A percentile compares a stretch with the other conserved stretches of the same genome.
These are phyloP conservation scores for Bilobella aurantiaca DNA, from an alignment of 1,140 invertebrate genomes.

Conservation along the genomic window DNA sequence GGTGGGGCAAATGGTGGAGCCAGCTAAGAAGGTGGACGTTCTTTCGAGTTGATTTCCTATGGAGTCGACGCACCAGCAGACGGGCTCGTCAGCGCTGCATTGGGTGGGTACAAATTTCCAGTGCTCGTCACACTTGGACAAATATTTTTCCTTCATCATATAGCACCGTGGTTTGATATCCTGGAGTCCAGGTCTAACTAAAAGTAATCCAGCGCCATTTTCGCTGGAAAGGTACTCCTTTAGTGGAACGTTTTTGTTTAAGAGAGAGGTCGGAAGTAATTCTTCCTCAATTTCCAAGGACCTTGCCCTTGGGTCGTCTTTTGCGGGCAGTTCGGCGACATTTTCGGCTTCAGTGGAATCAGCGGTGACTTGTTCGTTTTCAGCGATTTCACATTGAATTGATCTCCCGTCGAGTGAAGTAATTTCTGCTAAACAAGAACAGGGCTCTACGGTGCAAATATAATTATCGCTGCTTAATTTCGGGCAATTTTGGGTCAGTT, in stretches of 20 bases:
- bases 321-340: not conserved
- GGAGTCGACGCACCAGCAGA: slow-evolving; percentile 76
- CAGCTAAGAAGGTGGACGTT: slow-evolving; percentile 52
- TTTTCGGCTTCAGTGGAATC: not conserved
- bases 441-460: slow-evolving; percentile 42
- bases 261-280: no score
- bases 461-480: slow-evolving; percentile 36
- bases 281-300: no score
- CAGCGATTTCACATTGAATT: not conserved
- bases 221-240: no score
- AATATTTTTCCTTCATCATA: slow-evolving; percentile 44
- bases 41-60: slow-evolving; percentile 63
- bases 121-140: slow-evolving; percentile 51
- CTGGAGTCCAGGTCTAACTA: not conserved
- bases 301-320: not conserved
- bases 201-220: no score
- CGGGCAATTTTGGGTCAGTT: slow-evolving; percentile 34
- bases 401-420: slow-evolving; percentile 11
- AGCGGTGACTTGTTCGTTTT: not conserved
- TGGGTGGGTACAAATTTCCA: slow-evolving; percentile 61
- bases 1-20: slow-evolving; percentile 47
- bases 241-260: no score
- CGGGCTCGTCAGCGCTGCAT: slow-evolving; percentile 42
- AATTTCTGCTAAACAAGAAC: slow-evolving; percentile 39
- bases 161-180: slow-evolving; percentile 49